A percentile compares a stretch with the other conserved stretches of the same genome.
These are phyloP conservation scores for Liasis olivaceus DNA, from an alignment of 2,797 vertebrate species.

Conservation along the genomic window DNA sequence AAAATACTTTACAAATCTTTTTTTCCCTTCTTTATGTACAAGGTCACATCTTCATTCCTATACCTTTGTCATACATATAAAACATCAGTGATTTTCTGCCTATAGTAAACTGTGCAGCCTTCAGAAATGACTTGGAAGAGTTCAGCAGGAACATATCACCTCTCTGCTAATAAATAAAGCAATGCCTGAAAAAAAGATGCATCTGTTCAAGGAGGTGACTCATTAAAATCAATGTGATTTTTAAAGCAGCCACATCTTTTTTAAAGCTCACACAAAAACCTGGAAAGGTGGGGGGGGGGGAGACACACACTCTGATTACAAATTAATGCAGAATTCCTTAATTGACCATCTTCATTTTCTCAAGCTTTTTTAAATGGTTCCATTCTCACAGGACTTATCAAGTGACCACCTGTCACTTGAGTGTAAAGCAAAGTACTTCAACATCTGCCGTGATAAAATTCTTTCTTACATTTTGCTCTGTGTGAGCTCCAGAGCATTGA, in stretches of 20 bases:
- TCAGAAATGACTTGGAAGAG: background rate
- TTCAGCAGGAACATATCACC: background rate
- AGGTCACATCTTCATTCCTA: background rate
- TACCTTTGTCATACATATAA: background rate
- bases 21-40: background rate
- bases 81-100: background rate
- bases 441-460: background rate
- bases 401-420: background rate
- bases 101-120: background rate
- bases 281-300: background rate
- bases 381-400: background rate
- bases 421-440: background rate
- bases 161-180: background rate
- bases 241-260: background rate
- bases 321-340: background rate
- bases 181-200: background rate
- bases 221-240: background rate
- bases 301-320: background rate
- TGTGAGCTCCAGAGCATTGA: background rate
- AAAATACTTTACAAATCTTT: background rate
- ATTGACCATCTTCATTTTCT: background rate
- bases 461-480: background rate
- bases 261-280: background rate
- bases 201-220: background rate
- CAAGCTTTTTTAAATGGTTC: background rate